These are phyloP conservation scores for Oopsacas minuta DNA, from an alignment of 37 sponge, comb jelly and placozoan genomes.

Conservation along the genomic window DNA sequence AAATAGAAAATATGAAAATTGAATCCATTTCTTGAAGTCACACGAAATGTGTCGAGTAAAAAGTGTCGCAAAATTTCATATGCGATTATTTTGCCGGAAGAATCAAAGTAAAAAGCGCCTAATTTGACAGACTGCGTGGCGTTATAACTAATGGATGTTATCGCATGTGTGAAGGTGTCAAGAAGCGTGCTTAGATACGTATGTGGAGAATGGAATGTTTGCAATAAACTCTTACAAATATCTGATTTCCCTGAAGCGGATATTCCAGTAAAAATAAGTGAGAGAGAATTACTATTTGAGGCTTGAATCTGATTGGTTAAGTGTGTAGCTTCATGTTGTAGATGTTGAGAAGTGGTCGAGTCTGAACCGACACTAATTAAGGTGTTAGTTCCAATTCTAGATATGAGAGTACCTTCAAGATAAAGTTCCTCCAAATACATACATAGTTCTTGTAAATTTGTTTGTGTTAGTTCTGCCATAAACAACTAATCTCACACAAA, in stretches of 20 bases:
- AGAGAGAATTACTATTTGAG: neutral
- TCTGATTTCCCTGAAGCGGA: neutral
- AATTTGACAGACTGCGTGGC: neutral
- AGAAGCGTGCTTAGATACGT: neutral
- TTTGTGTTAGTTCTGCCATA: neutral
- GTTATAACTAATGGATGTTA: neutral
- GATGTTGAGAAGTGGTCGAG: neutral
- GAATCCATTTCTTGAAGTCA: neutral
- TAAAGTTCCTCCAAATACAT: neutral
- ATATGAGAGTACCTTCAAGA: neutral
- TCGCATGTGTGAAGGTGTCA: neutral
- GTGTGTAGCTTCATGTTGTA: neutral
- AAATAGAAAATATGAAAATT: neutral
- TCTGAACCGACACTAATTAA: neutral
- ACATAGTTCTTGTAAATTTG: neutral
- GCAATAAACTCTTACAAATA: neutral
- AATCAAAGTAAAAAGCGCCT: neutral
- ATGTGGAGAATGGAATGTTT: neutral
- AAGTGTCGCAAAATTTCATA: neutral
- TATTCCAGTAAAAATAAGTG: neutral
- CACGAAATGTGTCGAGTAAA: neutral
- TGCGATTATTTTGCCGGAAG: neutral
- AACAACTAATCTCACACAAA: no score
- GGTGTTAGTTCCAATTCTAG: constrained; percentile 1
- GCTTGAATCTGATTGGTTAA: neutral